A percentile compares a stretch with the other conserved stretches of the same genome.
Evolutionary conservation across 64 coral and sea anemone species (phyloP).

Genomic region (Dendronephthya gigantea): DNA sequence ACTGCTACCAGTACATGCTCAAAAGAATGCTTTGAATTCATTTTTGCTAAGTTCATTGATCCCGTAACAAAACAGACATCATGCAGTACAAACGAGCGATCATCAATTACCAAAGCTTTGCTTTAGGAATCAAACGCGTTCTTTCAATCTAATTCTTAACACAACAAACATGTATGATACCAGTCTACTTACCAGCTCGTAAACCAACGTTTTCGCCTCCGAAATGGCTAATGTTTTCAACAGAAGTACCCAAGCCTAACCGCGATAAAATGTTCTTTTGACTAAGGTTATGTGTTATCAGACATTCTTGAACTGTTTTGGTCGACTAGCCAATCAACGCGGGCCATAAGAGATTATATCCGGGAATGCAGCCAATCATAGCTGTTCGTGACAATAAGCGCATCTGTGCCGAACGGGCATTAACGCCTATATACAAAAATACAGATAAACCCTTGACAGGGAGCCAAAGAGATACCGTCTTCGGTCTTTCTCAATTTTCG

Average conservation of each 20-base stretch:
- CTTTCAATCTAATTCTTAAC: background rate
- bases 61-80: background rate
- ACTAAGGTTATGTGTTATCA: background rate
- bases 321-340: background rate
- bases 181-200: background rate
- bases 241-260: background rate
- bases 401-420: background rate
- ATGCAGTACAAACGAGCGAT: background rate
- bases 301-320: background rate
- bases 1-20: background rate
- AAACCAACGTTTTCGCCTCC: background rate
- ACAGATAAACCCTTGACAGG: too few relatives aligned
- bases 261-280: background rate
- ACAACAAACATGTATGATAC: background rate
- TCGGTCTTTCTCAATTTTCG: too few relatives aligned
- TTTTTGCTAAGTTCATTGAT: background rate
- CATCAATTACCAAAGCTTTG: background rate
- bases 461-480: too few relatives aligned
- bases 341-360: background rate
- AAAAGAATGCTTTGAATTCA: background rate
- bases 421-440: too few relatives aligned
- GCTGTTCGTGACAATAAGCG: background rate
- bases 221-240: background rate
- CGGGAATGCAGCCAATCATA: background rate
- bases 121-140: background rate